Evolutionary conservation across 2,797 vertebrate species (phyloP), one percentile per base, ranked within the genome.

Genomic region (Sebastes wilsoni): DNA sequence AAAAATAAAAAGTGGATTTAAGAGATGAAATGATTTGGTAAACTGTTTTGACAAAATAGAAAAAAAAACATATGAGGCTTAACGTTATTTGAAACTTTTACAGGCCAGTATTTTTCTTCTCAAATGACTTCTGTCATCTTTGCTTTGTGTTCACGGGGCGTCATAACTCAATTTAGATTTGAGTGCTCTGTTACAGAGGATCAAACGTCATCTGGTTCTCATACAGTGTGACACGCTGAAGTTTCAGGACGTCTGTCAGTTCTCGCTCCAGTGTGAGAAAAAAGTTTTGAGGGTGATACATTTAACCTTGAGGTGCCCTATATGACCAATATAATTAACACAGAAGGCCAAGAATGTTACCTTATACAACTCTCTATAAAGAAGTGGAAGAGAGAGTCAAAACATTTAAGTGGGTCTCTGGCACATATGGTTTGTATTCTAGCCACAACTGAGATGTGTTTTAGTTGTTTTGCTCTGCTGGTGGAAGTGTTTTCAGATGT

Each of bases 191-290:
- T 88, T 79, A 77, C 81, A 56, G 67, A 76, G 34, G 77, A 72
- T 82, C 62, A 84, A 74, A 80, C 10, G 8, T 89, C 83, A 88
- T 91, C 86, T 93, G 89, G 82, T 88, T 92, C 69, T 89, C 75
- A 89, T 89, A 78, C 62, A 72, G 82, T 30, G 79, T 72, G 62
- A 86, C 79, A 81, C 64, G 82, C 83, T 42, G 13, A 79, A 61
- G 55, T 77, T 72, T 85, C 25, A 77, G 73, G 80, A 87, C 69
- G 46, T 73, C 27, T 77, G 71, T 81, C 71, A 25, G 54, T 23
- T 75, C 30, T 80, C 52, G 67, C 30, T 72, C 23, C 34, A 62
- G 27, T 67, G 52, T 65, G 54, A 79, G 42, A 20, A 52, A 79
- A 83, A 83, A 69, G 5, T 11, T 69, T 74, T 70, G 12, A 66